Percentiles rank a stretch among this genome's conserved stretches.
Evolutionary conservation across 1,140 invertebrate genomes (phyloP).

Genomic region (Drosophila pruinosa): DNA sequence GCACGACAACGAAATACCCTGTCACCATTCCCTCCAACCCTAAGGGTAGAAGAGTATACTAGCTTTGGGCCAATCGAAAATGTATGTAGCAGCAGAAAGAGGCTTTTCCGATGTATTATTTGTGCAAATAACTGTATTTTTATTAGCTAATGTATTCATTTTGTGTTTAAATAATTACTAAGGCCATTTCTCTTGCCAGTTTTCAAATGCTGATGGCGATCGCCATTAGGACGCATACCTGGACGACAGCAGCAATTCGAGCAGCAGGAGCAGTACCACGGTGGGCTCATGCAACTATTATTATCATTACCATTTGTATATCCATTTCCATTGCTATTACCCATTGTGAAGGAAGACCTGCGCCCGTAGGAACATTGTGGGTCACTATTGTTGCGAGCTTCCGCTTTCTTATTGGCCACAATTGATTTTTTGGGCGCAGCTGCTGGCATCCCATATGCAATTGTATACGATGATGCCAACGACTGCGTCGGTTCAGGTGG

Average conservation of each 20-base stretch:
- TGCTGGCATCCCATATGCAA: not conserved
- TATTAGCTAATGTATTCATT: no score
- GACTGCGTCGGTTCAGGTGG: not conserved
- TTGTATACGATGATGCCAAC: not conserved
- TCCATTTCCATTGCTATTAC: not conserved
- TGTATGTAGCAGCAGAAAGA: no score
- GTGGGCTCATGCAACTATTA: slow-evolving; percentile 15
- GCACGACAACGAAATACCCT: no score
- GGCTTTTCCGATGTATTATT: no score
- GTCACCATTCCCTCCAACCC: no score
- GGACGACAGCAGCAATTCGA: slow-evolving; percentile 51
- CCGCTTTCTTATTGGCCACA: not conserved
- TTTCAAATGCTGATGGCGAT: not conserved
- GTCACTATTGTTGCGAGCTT: not conserved
- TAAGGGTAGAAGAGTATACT: no score
- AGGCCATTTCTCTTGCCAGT: no score
- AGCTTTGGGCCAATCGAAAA: no score
- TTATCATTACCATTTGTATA: slow-evolving; percentile 13
- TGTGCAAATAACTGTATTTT: no score
- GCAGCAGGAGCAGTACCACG: slow-evolving; percentile 48
- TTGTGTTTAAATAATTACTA: no score
- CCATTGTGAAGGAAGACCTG: not conserved
- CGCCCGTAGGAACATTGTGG: not conserved
- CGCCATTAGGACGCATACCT: not conserved
- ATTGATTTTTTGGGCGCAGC: not conserved